Conservation (phyloP, 2,113 vertebrate species). For the Recurvirostra avosetta region DNA sequence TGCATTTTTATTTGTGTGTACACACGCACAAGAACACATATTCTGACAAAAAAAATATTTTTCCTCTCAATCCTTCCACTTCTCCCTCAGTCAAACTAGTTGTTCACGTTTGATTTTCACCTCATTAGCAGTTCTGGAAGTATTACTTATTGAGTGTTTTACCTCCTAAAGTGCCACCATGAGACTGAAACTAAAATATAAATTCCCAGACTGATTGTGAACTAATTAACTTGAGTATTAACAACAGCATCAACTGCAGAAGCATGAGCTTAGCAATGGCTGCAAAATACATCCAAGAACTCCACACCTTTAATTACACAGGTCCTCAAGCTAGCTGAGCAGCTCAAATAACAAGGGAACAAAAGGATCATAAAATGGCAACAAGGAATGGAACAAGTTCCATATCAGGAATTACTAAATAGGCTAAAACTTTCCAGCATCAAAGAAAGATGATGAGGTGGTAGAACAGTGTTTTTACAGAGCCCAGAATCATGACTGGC, state of each 20-base stretch:
- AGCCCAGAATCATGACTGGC: neutral
- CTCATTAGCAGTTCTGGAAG: neutral
- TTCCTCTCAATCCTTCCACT: neutral
- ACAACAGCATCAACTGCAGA: neutral
- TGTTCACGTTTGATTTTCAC: neutral
- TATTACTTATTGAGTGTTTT: neutral
- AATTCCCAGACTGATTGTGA: neutral
- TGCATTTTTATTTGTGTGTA: neutral
- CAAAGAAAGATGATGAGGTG: accelerated
- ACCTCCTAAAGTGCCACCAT: neutral
- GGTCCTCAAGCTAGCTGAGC: neutral
- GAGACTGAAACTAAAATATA: neutral
- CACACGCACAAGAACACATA: neutral
- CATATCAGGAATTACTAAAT: neutral
- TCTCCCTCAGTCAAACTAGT: neutral
- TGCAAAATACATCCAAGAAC: neutral
- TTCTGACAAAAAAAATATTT: neutral
- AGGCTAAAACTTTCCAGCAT: neutral
- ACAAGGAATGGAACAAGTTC: neutral
- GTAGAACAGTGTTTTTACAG: neutral
- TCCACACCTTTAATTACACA: neutral
- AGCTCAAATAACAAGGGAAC: neutral
- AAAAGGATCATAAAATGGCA: neutral
- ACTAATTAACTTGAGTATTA: neutral
- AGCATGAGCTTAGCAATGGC: neutral